Conservation (phyloP, 2,888 invertebrate genomes). For the Siphlonurus alternatus region DNA sequence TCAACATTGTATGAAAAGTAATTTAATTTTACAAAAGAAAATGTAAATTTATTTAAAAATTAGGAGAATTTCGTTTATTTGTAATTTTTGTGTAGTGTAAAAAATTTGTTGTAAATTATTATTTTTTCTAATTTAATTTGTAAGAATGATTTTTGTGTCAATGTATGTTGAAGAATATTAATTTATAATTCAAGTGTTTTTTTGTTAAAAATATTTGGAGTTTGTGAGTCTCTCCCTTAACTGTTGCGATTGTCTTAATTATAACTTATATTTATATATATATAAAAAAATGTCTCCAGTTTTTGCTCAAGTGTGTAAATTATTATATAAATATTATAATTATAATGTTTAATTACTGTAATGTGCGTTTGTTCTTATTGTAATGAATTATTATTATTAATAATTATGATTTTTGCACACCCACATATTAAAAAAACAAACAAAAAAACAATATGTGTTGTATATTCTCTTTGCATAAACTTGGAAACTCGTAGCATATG, state of each 20-base stretch:
- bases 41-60: neutral
- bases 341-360: neutral
- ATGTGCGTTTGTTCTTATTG: neutral
- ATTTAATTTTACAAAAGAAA: too few species aligned
- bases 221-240: too few species aligned
- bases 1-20: neutral
- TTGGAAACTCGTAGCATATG: constrained; percentile 5
- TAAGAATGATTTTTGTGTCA: neutral
- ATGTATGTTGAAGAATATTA: neutral
- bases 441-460: neutral
- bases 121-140: neutral
- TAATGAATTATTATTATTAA: neutral
- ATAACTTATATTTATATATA: neutral
- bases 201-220: too few species aligned
- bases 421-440: neutral
- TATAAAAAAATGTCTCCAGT: neutral
- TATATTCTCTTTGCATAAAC: constrained; percentile 2
- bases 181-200: neutral
- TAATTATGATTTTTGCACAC: constrained; percentile 1
- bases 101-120: neutral
- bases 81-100: neutral
- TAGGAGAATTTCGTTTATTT: neutral
- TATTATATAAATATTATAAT: neutral
- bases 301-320: constrained; percentile 1
- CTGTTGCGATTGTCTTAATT: too few species aligned